These are phyloP conservation scores for Mormyrus hasselquistii DNA, from an alignment of 2,797 vertebrate species.

Conservation along the genomic window DNA sequence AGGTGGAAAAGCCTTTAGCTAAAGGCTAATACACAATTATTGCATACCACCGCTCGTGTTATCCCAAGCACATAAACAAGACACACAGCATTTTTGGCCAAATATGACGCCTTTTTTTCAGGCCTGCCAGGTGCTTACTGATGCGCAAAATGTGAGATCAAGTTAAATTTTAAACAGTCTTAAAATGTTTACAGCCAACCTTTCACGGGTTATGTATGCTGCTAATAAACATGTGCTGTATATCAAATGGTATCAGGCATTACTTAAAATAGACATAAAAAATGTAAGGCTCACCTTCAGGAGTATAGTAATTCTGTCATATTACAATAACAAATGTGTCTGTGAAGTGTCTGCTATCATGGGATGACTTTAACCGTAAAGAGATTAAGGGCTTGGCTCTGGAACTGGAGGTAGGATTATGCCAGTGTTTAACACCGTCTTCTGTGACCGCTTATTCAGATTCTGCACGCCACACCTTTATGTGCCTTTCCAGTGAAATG, in stretches of 20 bases:
- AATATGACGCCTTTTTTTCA: slow-evolving; percentile 43
- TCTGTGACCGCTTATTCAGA: slow-evolving; percentile 41
- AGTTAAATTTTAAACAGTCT: slow-evolving; percentile 10
- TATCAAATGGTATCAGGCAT: slow-evolving; percentile 55
- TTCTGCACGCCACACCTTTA: slow-evolving; percentile 30
- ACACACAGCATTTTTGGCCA: slow-evolving; percentile 27
- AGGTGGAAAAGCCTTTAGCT: neutral
- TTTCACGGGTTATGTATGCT: slow-evolving; percentile 32
- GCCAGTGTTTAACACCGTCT: slow-evolving; percentile 46
- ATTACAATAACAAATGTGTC: slow-evolving; percentile 56
- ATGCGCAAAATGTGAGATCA: slow-evolving; percentile 38
- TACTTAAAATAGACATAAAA: slow-evolving; percentile 55
- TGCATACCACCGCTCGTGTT: neutral
- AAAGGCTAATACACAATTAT: neutral
- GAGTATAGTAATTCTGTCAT: slow-evolving; percentile 52
- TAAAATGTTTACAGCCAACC: slow-evolving; percentile 4
- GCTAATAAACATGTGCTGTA: slow-evolving; percentile 56
- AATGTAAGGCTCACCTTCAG: slow-evolving; percentile 47
- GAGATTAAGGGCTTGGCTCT: slow-evolving; percentile 58
- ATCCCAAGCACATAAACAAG: neutral
- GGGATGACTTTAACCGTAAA: slow-evolving; percentile 59
- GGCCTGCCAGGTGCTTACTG: slow-evolving; percentile 39
- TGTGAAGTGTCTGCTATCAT: slow-evolving; percentile 57
- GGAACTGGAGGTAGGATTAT: slow-evolving; percentile 56
- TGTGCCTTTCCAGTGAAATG: slow-evolving; percentile 21